Evolutionary conservation across 2,888 invertebrate species (phyloP), one percentile per base, ranked within the genome.

Genomic region (Apodemia duryi): DNA sequence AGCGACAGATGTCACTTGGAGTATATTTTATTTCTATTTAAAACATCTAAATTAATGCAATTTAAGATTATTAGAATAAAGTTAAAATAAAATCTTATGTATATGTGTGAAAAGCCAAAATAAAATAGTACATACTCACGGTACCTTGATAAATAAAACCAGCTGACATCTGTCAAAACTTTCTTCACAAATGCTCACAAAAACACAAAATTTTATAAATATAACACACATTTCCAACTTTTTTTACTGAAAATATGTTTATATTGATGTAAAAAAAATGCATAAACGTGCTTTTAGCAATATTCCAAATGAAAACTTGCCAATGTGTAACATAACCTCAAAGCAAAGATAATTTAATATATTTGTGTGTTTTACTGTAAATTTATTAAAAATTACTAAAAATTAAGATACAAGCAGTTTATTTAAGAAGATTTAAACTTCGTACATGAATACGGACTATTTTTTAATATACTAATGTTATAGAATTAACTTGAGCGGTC

Each of bases 81-180:
- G 46, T 46, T 0, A 13, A 13, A 46, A 4, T 46, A 46, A 46
- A 46, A 46, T 13, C 13, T n/a, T 49, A 49, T 49, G 6, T 49
- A 49, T 6, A 49, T n/a, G n/a, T n/a, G 6, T 6, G 6, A 49
- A 49, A 49, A 49, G n/a, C 13, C 21, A 51, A 51, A 51, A 21
- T 51, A 51, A 51, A 51, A 51, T 51, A 21, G 21, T 60, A 29
- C 28, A 32, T 57, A 61, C 51, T 64, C 52, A 60, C 38, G 28
- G 66, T 70, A 70, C 63, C 29, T 52, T 28, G 21, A 43, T 5
- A 41, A 35, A 61, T 63, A 64, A 60, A 63, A 84, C 80, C 84
- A 86, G 83, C 83, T 90, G 90, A 83, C 89, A 90, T 72, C 88
- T 90, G 90, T 88, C 89, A 88, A 86, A 87, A 85, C 83, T 85